These are phyloP conservation scores for Melanchra persicariae DNA, from an alignment of 2,888 invertebrate species.

Conservation along the genomic window DNA sequence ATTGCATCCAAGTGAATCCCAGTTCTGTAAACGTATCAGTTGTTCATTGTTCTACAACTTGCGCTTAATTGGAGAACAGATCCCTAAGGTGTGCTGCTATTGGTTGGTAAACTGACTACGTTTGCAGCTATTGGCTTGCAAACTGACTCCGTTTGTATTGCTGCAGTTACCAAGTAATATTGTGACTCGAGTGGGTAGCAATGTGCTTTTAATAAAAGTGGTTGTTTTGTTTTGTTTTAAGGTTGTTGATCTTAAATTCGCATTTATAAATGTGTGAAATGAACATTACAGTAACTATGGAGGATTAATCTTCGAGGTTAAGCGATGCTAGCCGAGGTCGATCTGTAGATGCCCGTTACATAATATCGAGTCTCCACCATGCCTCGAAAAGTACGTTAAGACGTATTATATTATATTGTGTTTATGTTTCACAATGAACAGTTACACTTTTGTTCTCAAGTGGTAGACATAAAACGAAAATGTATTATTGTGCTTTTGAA, in stretches of 20 bases:
- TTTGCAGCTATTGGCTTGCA: constrained; percentile 24
- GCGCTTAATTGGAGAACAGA: constrained; percentile 45
- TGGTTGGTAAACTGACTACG: constrained; percentile 30
- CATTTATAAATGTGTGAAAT: background rate
- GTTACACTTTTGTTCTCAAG: background rate
- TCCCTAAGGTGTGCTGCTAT: constrained; percentile 37
- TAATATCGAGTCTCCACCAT: too few species aligned
- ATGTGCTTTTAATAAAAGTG: constrained; percentile 18
- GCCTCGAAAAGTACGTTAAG: too few species aligned
- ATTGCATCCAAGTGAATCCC: constrained; percentile 37
- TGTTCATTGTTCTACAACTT: constrained; percentile 52
- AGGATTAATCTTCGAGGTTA: too few species aligned
- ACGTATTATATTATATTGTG: too few species aligned
- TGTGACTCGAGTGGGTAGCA: background rate
- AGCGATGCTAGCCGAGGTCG: too few species aligned
- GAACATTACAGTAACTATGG: too few species aligned
- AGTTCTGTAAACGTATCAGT: constrained; percentile 42
- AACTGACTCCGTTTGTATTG: constrained; percentile 13
- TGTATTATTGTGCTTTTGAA: background rate
- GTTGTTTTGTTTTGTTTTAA: constrained; percentile 18
- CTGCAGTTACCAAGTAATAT: constrained; percentile 33
- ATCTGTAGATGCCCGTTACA: too few species aligned
- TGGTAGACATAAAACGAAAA: constrained; percentile 7
- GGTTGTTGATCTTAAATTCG: background rate
- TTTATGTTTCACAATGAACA: too few species aligned